Conservation (phyloP, 2,888 invertebrate species). For the Atethmia centrago region DNA sequence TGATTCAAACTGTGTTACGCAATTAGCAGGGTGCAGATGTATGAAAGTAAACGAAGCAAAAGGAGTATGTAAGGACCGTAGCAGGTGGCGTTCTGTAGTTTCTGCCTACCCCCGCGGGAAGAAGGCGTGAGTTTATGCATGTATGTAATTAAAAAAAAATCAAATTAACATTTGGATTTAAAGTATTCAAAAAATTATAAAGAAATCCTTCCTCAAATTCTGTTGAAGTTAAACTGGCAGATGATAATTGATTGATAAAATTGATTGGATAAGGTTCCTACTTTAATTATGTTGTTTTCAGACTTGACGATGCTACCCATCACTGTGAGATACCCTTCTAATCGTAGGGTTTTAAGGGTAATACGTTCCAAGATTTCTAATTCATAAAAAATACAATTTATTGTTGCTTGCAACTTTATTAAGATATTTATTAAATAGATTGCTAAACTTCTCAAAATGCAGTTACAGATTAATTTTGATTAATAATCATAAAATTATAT, state of each 20-base stretch:
- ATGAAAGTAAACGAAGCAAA: no score
- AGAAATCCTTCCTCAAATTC: background rate
- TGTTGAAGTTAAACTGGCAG: background rate
- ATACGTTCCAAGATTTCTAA: background rate
- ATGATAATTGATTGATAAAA: background rate
- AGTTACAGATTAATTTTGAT: background rate
- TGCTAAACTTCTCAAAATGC: background rate
- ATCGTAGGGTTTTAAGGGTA: background rate
- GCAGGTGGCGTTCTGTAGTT: no score
- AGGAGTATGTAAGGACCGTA: no score
- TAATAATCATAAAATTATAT: slow-evolving; percentile 2
- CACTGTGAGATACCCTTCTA: background rate
- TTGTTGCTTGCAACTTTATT: background rate
- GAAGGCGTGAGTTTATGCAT: no score
- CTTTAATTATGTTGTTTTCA: background rate
- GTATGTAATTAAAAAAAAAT: no score
- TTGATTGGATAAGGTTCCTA: no score
- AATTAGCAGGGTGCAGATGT: no score
- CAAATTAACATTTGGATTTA: no score
- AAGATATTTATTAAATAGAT: background rate
- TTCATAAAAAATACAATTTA: no score
- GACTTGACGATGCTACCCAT: background rate
- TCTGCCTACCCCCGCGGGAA: no score
- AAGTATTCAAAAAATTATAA: background rate
- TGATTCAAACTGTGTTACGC: no score